phyloP scores from a whole-genome alignment of 2,888 invertebrate species.

The Dichetophora obliterata region DNA sequence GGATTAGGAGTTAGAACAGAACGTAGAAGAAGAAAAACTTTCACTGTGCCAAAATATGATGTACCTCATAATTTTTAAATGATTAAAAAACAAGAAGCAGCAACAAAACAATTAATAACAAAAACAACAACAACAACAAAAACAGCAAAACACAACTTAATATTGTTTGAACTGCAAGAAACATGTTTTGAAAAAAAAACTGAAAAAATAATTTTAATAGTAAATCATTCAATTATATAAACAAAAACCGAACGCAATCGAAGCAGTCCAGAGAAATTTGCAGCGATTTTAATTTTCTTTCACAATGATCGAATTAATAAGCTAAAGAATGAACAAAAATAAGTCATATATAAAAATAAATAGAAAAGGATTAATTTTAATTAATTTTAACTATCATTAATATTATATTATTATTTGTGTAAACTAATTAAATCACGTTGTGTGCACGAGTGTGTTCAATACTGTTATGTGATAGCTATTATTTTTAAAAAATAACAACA shows the following conservation, averaged over 20 bases:
- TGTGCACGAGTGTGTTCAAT: slow-evolving; percentile 30
- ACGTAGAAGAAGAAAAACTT: slow-evolving; percentile 71
- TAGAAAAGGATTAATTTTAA: not conserved
- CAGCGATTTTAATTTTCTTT: not conserved
- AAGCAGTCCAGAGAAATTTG: not conserved
- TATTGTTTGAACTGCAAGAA: not conserved
- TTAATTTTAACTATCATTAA: not conserved
- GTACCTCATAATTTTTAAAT: slow-evolving; percentile 79
- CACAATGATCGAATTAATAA: slow-evolving; percentile 5
- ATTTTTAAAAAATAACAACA: not conserved
- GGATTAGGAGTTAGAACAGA: slow-evolving; percentile 33
- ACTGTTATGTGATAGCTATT: slow-evolving; percentile 25
- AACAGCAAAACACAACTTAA: not conserved
- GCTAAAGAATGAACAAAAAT: not conserved
- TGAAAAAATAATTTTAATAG: not conserved
- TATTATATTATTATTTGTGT: not conserved
- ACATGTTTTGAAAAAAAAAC: too few species aligned
- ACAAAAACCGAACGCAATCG: too few species aligned
- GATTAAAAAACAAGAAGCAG: slow-evolving; percentile 51
- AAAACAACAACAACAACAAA: slow-evolving; percentile 21
- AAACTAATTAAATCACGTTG: not conserved
- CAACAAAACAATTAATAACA: slow-evolving; percentile 33
- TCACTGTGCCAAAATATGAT: slow-evolving; percentile 84
- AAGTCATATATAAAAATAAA: not conserved
- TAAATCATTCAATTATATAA: not conserved